These are phyloP conservation scores for Cricetomys ansorgei DNA, from an alignment of 2,113 vertebrate genomes.

Conservation along the genomic window DNA sequence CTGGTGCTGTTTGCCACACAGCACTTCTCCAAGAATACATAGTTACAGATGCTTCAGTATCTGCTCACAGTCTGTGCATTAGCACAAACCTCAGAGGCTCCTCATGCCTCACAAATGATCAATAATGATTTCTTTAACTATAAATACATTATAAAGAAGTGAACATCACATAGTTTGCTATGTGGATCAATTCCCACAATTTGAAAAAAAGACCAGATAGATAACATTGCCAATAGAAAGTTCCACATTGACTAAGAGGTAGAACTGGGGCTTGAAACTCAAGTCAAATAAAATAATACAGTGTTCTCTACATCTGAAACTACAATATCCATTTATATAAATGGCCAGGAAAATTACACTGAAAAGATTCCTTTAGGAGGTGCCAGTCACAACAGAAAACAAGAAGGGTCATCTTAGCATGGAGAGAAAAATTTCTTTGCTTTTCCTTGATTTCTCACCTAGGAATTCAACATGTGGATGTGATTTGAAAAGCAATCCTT, in stretches of 20 bases:
- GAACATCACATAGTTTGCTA: not conserved
- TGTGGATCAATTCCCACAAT: not conserved
- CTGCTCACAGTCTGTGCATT: not conserved
- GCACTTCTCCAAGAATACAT: too few relatives aligned
- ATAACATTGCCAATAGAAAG: not conserved
- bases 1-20: not conserved
- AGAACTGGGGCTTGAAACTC: not conserved
- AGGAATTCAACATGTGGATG: slow-evolving; percentile 7
- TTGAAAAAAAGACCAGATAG: not conserved
- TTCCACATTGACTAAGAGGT: not conserved
- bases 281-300: not conserved
- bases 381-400: not conserved
- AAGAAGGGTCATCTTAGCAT: not conserved
- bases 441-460: not conserved
- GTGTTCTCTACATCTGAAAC: not conserved
- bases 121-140: not conserved
- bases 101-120: not conserved
- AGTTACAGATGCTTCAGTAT: not conserved
- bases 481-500: slow-evolving; percentile 67
- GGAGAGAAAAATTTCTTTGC: not conserved
- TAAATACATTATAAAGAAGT: not conserved
- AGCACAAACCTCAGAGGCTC: not conserved
- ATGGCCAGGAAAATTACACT: not conserved
- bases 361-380: not conserved
- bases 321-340: not conserved